These are phyloP conservation scores for Lepidostoma basale DNA, from an alignment of 1,140 invertebrate genomes.

Conservation along the genomic window DNA sequence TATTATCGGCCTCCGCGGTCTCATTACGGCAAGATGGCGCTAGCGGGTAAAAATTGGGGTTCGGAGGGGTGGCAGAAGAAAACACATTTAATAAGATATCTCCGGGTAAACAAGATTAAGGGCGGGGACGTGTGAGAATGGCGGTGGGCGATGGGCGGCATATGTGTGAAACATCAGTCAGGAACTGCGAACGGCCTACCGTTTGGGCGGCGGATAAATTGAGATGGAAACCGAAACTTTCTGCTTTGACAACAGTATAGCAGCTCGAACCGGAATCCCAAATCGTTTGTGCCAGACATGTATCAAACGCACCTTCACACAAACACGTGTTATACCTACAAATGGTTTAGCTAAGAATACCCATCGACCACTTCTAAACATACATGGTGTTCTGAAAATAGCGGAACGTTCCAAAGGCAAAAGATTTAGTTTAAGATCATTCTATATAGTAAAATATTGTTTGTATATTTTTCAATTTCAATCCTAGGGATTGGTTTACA, in stretches of 20 bases:
- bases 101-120: constrained; percentile 46
- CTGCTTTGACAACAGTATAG: not conserved
- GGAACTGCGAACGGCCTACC: not conserved
- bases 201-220: not conserved
- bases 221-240: not conserved
- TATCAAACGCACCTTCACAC: too few relatives aligned
- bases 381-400: too few relatives aligned
- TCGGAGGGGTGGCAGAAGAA: constrained; percentile 12
- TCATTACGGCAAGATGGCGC: constrained; percentile 45
- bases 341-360: too few relatives aligned
- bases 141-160: not conserved
- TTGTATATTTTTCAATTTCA: too few relatives aligned
- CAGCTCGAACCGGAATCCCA: too few relatives aligned
- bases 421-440: too few relatives aligned
- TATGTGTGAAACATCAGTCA: not conserved
- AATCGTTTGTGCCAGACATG: too few relatives aligned
- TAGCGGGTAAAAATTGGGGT: constrained; percentile 42
- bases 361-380: too few relatives aligned
- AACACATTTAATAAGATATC: constrained; percentile 47
- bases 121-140: constrained; percentile 34
- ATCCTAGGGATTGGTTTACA: too few relatives aligned
- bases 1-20: constrained; percentile 46
- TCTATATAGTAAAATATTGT: too few relatives aligned
- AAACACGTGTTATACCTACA: too few relatives aligned
- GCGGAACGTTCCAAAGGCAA: too few relatives aligned